Conservation (phyloP, 2,113 vertebrate genomes). For the Uropsilus gracilis region DNA sequence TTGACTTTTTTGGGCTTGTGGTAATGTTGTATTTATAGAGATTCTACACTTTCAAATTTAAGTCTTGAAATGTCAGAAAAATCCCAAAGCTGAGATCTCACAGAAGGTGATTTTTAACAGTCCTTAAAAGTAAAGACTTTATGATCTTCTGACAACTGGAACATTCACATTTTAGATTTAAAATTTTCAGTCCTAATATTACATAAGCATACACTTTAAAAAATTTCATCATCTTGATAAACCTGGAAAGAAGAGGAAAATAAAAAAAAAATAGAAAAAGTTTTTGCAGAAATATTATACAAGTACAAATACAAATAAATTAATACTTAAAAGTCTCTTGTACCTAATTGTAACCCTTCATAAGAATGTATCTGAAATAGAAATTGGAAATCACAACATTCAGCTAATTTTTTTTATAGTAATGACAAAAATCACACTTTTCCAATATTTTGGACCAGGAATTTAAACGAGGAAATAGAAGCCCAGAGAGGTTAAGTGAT, state of each 20-base stretch:
- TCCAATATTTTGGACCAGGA: slow-evolving; percentile 5
- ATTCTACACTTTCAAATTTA: slow-evolving; percentile 82
- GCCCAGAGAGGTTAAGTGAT: not conserved
- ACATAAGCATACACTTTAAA: slow-evolving; percentile 56
- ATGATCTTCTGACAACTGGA: slow-evolving; percentile 82
- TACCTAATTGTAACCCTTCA: slow-evolving; percentile 22
- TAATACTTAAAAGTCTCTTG: slow-evolving; percentile 22
- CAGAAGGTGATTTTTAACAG: slow-evolving; percentile 84
- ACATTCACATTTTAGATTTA: slow-evolving; percentile 73
- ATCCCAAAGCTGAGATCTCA: slow-evolving; percentile 82
- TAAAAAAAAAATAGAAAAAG: slow-evolving; percentile 55
- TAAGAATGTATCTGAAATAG: slow-evolving; percentile 9
- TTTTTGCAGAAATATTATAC: slow-evolving; percentile 55
- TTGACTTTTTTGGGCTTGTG: slow-evolving; percentile 83
- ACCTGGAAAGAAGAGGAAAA: slow-evolving; percentile 14
- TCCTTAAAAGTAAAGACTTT: slow-evolving; percentile 82
- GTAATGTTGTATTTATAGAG: slow-evolving; percentile 82
- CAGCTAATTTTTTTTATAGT: not conserved
- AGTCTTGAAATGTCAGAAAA: slow-evolving; percentile 84
- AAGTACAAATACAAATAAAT: slow-evolving; percentile 52
- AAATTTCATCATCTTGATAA: slow-evolving; percentile 33
- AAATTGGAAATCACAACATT: slow-evolving; percentile 16
- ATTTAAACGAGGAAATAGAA: not conserved
- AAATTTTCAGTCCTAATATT: slow-evolving; percentile 78
- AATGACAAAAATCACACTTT: not conserved